A percentile compares a stretch with the other conserved stretches of the same genome.
Evolutionary conservation across 2,888 invertebrate genomes (phyloP).

Genomic region (Glyphotaelius pellucidus): DNA sequence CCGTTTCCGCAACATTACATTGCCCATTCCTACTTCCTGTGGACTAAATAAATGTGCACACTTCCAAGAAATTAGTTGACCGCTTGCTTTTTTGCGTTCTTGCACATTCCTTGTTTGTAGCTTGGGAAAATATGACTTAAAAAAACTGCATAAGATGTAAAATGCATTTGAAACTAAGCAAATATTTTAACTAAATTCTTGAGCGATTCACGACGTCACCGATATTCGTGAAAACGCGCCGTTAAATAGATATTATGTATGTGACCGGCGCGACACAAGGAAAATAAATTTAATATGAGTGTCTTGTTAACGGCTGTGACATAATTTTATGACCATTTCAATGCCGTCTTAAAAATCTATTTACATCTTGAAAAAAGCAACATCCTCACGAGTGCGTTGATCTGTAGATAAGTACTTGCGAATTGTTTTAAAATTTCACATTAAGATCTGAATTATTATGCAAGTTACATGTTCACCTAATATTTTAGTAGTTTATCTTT

Average conservation of each 20-base stretch:
- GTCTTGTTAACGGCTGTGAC: not conserved
- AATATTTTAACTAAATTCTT: not conserved
- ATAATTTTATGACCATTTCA: not conserved
- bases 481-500: too few relatives aligned
- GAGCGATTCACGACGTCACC: not conserved
- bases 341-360: not conserved
- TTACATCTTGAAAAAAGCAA: not conserved
- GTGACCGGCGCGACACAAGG: not conserved
- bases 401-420: not conserved
- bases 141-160: not conserved
- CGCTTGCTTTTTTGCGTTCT: not conserved
- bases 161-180: not conserved
- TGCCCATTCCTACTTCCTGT: constrained; percentile 44
- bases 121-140: not conserved
- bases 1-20: constrained; percentile 52
- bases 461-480: too few relatives aligned
- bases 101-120: not conserved
- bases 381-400: not conserved
- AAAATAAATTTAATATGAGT: not conserved
- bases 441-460: not conserved
- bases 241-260: not conserved
- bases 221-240: not conserved
- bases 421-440: not conserved
- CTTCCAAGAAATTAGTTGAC: constrained; percentile 35
- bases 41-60: constrained; percentile 37